These are phyloP conservation scores for Maniola jurtina DNA, from an alignment of 1,140 invertebrate species.

Conservation along the genomic window DNA sequence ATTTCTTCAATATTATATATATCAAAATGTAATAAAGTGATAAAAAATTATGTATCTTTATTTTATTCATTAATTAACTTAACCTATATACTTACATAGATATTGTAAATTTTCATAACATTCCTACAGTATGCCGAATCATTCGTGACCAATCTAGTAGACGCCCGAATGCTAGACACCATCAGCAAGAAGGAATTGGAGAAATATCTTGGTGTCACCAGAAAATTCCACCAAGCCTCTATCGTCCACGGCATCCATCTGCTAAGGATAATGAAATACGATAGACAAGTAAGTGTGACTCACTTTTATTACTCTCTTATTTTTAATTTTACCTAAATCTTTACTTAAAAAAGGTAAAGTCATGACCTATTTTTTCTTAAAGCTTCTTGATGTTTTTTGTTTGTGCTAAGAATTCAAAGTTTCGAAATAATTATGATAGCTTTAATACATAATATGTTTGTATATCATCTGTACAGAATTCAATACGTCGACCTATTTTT, in stretches of 20 bases:
- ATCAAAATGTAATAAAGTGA: no score
- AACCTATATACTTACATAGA: no score
- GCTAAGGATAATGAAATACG: constrained; percentile 94
- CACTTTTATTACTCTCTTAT: no score
- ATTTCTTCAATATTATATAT: background rate
- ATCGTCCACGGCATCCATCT: constrained; percentile 95
- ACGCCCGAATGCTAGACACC: constrained; percentile 94
- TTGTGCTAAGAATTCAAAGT: no score
- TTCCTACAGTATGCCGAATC: constrained; percentile 87
- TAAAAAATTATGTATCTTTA: no score
- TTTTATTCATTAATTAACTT: no score
- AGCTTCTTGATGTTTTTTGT: no score
- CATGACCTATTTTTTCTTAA: no score
- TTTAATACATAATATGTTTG: no score
- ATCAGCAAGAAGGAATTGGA: constrained; percentile 96
- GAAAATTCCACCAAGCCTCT: constrained; percentile 96
- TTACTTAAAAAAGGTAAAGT: no score
- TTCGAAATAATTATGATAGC: no score
- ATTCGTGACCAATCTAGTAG: constrained; percentile 93
- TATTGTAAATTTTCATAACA: background rate
- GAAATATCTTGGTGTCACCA: constrained; percentile 92
- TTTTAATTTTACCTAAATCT: no score
- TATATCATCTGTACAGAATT: constrained; percentile 8
- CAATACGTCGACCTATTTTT: constrained; percentile 15
- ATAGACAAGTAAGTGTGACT: constrained; percentile 86